A percentile compares a stretch with the other conserved stretches of the same genome.
Conservation (phyloP, 2,113 vertebrate genomes). For the Felis chaus region DNA sequence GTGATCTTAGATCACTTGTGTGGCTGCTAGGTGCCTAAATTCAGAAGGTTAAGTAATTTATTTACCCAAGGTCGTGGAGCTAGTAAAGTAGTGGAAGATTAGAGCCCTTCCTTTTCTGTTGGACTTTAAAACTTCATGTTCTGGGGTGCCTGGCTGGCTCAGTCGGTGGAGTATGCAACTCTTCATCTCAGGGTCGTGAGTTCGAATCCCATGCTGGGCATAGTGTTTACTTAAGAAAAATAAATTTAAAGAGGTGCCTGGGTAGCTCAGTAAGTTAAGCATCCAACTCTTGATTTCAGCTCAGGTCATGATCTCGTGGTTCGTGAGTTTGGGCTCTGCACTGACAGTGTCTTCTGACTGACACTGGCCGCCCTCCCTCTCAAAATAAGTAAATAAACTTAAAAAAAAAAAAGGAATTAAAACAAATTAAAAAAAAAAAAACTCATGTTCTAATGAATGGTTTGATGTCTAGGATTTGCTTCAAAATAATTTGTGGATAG, state of each 20-base stretch:
- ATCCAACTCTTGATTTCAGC: too few species aligned
- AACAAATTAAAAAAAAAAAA: background rate
- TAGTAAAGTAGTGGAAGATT: background rate
- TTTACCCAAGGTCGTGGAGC: background rate
- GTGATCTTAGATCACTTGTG: background rate
- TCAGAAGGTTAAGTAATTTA: conserved; percentile 29
- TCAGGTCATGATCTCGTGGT: too few species aligned
- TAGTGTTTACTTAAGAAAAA: background rate
- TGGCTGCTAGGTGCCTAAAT: background rate
- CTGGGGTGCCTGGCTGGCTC: background rate
- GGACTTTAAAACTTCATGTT: conserved; percentile 29
- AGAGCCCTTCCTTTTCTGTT: background rate
- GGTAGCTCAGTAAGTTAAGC: too few species aligned
- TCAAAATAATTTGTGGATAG: background rate
- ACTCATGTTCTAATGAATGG: conserved; percentile 1
- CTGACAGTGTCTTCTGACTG: too few species aligned
- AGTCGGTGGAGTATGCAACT: background rate
- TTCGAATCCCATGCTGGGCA: background rate
- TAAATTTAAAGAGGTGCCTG: too few species aligned
- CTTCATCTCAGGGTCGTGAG: background rate
- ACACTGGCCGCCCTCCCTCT: too few species aligned
- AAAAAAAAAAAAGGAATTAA: too few species aligned
- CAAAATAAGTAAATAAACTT: too few species aligned
- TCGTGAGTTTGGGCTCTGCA: too few species aligned
- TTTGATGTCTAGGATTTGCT: conserved; percentile 13